Conservation (phyloP, 2,113 vertebrate genomes). For the Mystacornis crossleyi region DNA sequence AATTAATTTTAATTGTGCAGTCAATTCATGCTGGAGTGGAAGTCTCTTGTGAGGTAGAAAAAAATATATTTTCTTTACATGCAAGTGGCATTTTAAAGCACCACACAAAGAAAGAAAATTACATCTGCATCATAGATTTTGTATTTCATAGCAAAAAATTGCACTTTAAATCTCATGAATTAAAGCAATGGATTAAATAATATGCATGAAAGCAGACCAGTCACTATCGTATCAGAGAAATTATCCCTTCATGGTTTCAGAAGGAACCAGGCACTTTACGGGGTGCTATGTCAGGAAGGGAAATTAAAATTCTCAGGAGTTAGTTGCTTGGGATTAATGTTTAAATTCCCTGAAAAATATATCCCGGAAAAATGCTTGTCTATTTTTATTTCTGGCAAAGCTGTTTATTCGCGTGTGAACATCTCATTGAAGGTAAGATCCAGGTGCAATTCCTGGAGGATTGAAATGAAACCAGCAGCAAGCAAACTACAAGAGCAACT, state of each 20-base stretch:
- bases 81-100: background rate
- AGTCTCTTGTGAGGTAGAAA: background rate
- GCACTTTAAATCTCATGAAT: background rate
- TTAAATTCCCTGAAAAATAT: conserved; percentile 17
- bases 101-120: background rate
- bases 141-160: background rate
- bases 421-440: background rate
- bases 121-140: background rate
- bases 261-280: background rate
- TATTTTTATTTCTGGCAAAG: background rate
- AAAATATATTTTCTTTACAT: background rate
- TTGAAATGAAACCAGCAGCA: background rate
- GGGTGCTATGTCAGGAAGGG: background rate
- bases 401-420: background rate
- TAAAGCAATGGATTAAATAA: background rate
- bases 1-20: background rate
- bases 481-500: too few species aligned
- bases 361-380: background rate
- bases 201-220: background rate
- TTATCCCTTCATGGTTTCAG: background rate
- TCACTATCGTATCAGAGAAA: background rate
- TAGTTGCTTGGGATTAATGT: background rate
- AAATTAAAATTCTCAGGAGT: background rate
- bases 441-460: background rate
- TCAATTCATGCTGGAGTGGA: background rate